A percentile compares a stretch with the other conserved stretches of the same genome.
Conservation (phyloP, 2,113 vertebrate genomes). For the Nesospiza acunhae region DNA sequence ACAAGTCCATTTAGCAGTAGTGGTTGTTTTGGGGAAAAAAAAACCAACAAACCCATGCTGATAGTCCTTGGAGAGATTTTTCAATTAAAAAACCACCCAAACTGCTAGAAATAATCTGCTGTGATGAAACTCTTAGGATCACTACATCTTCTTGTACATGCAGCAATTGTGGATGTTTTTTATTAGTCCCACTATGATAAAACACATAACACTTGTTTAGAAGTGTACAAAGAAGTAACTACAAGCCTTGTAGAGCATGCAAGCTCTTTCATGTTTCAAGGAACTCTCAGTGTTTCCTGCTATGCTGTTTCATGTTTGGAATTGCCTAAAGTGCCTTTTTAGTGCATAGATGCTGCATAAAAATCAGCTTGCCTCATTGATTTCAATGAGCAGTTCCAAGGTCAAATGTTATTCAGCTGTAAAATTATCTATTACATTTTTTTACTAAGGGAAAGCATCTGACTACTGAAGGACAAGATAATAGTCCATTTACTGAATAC, state of each 20-base stretch:
- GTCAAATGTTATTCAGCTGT: conserved; percentile 51
- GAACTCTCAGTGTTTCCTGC: neutral
- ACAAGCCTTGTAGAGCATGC: neutral
- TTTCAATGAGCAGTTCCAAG: conserved; percentile 56
- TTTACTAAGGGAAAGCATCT: conserved; percentile 30
- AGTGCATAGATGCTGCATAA: conserved; percentile 47
- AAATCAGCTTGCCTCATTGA: conserved; percentile 56
- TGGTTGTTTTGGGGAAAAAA: neutral
- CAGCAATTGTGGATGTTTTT: neutral
- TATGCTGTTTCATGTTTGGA: conserved; percentile 30
- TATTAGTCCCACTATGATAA: neutral
- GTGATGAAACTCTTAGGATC: neutral
- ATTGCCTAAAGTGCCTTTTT: conserved; percentile 42
- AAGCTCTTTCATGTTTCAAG: neutral
- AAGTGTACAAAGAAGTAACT: neutral
- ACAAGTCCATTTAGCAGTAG: neutral
- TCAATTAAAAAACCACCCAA: neutral
- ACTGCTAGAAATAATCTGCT: neutral
- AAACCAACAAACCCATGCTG: neutral
- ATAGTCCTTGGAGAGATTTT: neutral
- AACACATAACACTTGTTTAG: neutral
- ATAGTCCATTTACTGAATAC: conserved; percentile 31
- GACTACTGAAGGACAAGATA: conserved; percentile 51
- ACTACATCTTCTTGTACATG: neutral
- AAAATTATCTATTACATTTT: conserved; percentile 53